phyloP scores from a whole-genome alignment of 2,113 vertebrate species.

The Cyanistes caeruleus region DNA sequence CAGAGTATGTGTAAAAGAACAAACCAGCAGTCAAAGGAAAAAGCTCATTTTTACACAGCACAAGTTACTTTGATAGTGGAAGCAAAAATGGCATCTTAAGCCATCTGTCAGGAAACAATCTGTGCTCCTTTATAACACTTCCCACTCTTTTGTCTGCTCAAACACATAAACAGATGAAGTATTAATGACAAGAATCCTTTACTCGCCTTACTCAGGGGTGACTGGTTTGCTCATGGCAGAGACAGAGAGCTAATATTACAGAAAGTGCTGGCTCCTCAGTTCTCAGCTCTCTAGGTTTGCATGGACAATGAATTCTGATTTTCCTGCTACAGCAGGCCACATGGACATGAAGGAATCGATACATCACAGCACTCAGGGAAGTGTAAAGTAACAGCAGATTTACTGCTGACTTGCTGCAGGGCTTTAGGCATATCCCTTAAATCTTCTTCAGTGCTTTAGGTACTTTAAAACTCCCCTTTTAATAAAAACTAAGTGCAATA shows the following conservation, averaged over 20 bases:
- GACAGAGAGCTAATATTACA: not conserved
- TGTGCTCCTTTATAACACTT: not conserved
- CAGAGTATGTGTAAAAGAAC: not conserved
- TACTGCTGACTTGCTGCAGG: not conserved
- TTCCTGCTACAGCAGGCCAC: not conserved
- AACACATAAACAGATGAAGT: not conserved
- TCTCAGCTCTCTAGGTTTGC: not conserved
- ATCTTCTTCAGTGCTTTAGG: not conserved
- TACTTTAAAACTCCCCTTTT: not conserved
- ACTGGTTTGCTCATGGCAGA: not conserved
- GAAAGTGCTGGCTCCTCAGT: constrained; percentile 14
- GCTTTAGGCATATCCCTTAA: not conserved
- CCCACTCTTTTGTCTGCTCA: not conserved
- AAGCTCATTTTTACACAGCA: not conserved
- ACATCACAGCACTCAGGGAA: not conserved
- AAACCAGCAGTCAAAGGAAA: not conserved
- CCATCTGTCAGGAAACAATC: constrained; percentile 6
- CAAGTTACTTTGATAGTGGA: not conserved
- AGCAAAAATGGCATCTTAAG: not conserved
- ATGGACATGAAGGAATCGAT: not conserved
- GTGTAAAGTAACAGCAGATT: not conserved
- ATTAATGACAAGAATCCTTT: not conserved
- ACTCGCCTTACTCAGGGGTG: not conserved
- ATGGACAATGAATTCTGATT: constrained; percentile 10
- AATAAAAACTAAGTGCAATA: not conserved